Base-by-base conservation (phyloP, 2,113 vertebrate genomes). In the Dipodomys ordii region DNA sequence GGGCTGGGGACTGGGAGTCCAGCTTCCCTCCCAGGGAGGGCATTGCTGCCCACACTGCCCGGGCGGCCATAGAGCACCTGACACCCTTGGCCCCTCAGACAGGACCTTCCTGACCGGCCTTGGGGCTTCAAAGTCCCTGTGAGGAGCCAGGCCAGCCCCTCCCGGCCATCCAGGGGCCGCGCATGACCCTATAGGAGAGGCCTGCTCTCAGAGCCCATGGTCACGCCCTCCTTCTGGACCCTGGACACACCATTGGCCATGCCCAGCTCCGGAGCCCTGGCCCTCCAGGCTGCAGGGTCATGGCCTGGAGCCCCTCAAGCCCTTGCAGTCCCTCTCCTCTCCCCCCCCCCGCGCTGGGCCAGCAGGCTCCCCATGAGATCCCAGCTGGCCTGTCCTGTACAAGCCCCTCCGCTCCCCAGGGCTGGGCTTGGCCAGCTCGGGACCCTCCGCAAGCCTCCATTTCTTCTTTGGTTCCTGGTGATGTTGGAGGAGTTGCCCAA, bases 361-460 rank as follows among this genome's bases (percentile, higher is more conserved):
- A 64, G 44, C 4, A 1, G 49, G 67, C n/a, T 68, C 25, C 78
- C 39, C 39, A 25, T 19, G 20, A 71, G n/a, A 4, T 1, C 18
- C 80, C 6, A 7, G n/a, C 68, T 7, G 72, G 32, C 27, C 22
- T 23, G 46, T 6, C 1, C 22, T 49, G 62, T 7, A 19, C 32
- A 15, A 27, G 2, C 8, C 2, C 20, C 28, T 9, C 11, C 16
- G 44, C 25, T 57, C 1, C 0, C 49, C 0, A 2, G n/a, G 79
- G 6, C 1, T 0, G 25, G 60, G 32, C 13, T 30, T 1, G 53
- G 49, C 13, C 0, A 0, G 0, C 4, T 64, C 7, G 8, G 39
- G 49, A 13, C 10, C 25, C 39, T 84, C 78, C 28, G 60, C 7
- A 44, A 30, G 46, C 46, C 10, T 78, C 19, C 0, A 30, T 35